Conservation (phyloP, 1,140 invertebrate species). For the Maconellicoccus hirsutus region DNA sequence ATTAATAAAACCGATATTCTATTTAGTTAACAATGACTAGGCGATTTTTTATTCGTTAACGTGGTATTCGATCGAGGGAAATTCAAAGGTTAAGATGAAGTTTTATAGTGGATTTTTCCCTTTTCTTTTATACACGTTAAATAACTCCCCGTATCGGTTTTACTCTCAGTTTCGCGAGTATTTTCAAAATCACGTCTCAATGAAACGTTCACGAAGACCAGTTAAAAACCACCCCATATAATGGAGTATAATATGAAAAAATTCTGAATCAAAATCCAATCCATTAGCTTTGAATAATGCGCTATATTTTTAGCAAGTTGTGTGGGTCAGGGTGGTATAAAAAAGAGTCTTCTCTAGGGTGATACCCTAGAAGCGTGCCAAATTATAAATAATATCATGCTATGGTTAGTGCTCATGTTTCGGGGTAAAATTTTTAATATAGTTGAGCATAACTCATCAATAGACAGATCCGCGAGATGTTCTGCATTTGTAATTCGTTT, state of each 20-base stretch:
- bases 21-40: background rate
- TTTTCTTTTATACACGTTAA: background rate
- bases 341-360: background rate
- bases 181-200: background rate
- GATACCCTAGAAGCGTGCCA: background rate
- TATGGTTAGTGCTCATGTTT: no score
- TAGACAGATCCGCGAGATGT: no score
- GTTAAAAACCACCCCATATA: background rate
- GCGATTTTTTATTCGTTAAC: background rate
- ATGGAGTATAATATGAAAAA: background rate
- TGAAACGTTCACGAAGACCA: background rate
- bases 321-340: background rate
- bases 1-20: background rate
- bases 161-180: background rate
- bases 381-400: background rate
- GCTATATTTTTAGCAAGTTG: background rate
- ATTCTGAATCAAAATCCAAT: constrained; percentile 5
- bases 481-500: no score
- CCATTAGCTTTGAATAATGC: constrained; percentile 8
- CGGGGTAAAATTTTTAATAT: no score
- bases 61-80: background rate
- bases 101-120: background rate
- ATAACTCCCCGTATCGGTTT: background rate
- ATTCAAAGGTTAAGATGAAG: background rate
- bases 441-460: no score